Evolutionary conservation across 1,140 invertebrate genomes (phyloP).

Genomic region (Ceratina australensis): DNA sequence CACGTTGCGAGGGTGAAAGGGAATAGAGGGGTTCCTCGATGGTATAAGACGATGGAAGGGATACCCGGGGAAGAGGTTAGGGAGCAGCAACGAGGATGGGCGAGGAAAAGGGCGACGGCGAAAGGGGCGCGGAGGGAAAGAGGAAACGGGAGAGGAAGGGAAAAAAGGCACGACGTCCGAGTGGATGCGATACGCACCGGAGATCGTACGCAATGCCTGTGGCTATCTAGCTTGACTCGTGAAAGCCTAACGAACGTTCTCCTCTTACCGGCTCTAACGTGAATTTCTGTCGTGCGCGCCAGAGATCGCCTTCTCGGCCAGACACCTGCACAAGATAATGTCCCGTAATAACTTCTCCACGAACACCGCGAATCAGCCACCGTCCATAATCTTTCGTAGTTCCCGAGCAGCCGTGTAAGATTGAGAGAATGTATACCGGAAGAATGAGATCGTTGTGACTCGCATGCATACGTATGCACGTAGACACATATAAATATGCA

Average conservation of each 20-base stretch:
- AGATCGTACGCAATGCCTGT: conserved; percentile 61
- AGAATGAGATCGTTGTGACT: not conserved
- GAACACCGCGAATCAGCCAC: not conserved
- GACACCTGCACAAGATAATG: conserved; percentile 59
- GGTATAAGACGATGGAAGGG: conserved; percentile 34
- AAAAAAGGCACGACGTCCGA: conserved; percentile 53
- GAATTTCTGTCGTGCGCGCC: conserved; percentile 44
- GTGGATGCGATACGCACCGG: conserved; percentile 57
- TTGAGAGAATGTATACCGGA: not conserved
- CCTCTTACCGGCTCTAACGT: conserved; percentile 13
- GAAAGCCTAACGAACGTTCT: conserved; percentile 63
- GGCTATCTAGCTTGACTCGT: conserved; percentile 60
- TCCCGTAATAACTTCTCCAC: conserved; percentile 30
- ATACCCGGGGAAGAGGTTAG: not conserved
- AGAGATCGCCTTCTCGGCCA: not conserved
- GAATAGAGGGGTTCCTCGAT: conserved; percentile 1
- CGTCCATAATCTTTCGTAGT: conserved; percentile 30
- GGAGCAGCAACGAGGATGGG: not conserved
- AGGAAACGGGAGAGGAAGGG: conserved; percentile 23
- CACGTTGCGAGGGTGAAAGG: conserved; percentile 28
- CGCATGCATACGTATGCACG: not conserved
- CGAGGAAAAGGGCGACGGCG: not conserved
- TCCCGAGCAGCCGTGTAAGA: not conserved
- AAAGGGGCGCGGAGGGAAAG: not conserved
- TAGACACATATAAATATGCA: no score